These are phyloP conservation scores for Callipepla squamata DNA, from an alignment of 2,113 vertebrate genomes.

Conservation along the genomic window DNA sequence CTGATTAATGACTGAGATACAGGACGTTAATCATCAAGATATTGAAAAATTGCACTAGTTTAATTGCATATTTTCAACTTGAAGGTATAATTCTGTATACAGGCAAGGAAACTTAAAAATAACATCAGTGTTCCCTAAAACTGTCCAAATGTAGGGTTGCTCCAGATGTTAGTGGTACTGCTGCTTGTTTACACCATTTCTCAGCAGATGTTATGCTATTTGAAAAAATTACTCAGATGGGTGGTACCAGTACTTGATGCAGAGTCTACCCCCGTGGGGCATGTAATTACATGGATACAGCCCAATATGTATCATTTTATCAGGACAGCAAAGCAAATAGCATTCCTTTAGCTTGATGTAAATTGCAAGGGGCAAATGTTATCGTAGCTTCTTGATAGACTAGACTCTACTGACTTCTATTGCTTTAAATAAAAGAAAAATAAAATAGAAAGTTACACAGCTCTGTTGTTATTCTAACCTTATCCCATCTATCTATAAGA, in stretches of 20 bases:
- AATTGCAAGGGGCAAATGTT: constrained; percentile 18
- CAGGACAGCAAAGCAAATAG: constrained; percentile 31
- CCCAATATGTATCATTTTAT: constrained; percentile 58
- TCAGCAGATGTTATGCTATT: constrained; percentile 75
- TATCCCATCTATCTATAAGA: neutral
- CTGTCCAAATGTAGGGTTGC: neutral
- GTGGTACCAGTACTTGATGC: constrained; percentile 74
- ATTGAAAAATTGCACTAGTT: neutral
- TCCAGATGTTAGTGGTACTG: constrained; percentile 48
- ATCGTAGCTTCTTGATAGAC: constrained; percentile 18
- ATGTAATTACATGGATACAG: constrained; percentile 58
- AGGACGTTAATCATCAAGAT: neutral
- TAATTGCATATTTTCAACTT: neutral
- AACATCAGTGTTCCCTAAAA: neutral
- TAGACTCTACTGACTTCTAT: neutral
- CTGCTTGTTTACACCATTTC: constrained; percentile 62
- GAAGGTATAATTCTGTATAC: neutral
- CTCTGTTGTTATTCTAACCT: no score
- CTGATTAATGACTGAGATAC: neutral
- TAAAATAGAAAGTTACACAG: neutral
- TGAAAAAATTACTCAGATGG: constrained; percentile 79
- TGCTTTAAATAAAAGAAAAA: neutral
- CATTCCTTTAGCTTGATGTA: constrained; percentile 36
- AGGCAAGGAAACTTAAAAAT: neutral
- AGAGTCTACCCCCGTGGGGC: constrained; percentile 45